phyloP scores from a whole-genome alignment of 2,797 vertebrate genomes.

The Pantherophis alleghaniensis region DNA sequence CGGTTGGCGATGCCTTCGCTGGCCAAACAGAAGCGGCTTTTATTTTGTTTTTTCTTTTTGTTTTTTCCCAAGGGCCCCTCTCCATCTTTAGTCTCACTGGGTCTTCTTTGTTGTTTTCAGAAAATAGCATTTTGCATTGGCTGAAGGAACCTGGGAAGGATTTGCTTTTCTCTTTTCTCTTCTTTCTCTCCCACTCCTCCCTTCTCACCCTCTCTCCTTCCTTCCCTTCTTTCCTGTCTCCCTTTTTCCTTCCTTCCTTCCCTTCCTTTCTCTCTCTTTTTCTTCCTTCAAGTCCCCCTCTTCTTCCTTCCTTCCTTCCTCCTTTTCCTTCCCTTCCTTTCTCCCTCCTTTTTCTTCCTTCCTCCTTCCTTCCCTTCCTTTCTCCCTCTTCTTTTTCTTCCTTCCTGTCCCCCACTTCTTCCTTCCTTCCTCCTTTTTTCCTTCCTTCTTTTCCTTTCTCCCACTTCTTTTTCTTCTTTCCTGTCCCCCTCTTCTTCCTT shows the following conservation, averaged over 20 bases:
- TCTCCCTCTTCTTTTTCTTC: no score
- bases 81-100: neutral
- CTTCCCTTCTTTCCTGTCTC: neutral
- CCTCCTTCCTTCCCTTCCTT: no score
- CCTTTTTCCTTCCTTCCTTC: no score
- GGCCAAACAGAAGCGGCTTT: neutral
- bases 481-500: no score
- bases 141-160: slow-evolving; percentile 24
- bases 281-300: no score
- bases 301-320: no score
- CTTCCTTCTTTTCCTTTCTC: no score
- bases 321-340: accelerated
- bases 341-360: accelerated
- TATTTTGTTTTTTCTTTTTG: neutral
- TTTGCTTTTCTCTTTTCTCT: slow-evolving; percentile 6
- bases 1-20: neutral
- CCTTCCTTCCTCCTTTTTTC: no score
- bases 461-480: no score
- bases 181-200: neutral
- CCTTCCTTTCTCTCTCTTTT: no score
- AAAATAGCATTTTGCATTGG: neutral
- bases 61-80: neutral
- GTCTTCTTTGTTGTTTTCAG: no score
- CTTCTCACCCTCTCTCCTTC: no score
- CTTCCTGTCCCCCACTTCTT: accelerated